phyloP scores from a whole-genome alignment of 1,140 invertebrate species.

The Cardiocondyla obscurior region DNA sequence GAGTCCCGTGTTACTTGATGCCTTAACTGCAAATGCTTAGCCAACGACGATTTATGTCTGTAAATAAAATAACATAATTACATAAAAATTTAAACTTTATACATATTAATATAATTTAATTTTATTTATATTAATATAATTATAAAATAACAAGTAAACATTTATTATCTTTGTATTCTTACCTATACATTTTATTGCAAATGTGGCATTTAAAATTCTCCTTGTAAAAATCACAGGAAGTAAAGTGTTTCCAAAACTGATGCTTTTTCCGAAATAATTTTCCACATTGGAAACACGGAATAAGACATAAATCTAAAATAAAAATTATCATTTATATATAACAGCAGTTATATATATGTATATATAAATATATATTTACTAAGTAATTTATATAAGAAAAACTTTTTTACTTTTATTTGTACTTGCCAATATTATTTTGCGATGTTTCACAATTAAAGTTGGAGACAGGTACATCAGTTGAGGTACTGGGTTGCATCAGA shows the following conservation, averaged over 20 bases:
- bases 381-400: background rate
- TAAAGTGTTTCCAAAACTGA: constrained; percentile 66
- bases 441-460: background rate
- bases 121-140: background rate
- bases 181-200: constrained; percentile 69
- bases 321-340: constrained; percentile 13
- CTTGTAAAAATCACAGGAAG: constrained; percentile 46
- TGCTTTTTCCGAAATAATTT: constrained; percentile 63
- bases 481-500: background rate
- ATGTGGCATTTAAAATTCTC: constrained; percentile 58
- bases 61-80: constrained; percentile 34
- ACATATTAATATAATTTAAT: background rate
- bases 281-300: constrained; percentile 65
- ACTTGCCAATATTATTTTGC: constrained; percentile 1
- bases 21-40: constrained; percentile 62
- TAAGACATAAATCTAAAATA: constrained; percentile 61
- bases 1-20: background rate
- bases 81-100: background rate
- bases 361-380: background rate
- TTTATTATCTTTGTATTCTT: constrained; percentile 41
- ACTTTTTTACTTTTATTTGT: background rate
- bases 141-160: background rate
- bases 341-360: no score
- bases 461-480: background rate
- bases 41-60: constrained; percentile 69